Conservation (phyloP, 2,888 invertebrate genomes). For the Thumatha senex region DNA sequence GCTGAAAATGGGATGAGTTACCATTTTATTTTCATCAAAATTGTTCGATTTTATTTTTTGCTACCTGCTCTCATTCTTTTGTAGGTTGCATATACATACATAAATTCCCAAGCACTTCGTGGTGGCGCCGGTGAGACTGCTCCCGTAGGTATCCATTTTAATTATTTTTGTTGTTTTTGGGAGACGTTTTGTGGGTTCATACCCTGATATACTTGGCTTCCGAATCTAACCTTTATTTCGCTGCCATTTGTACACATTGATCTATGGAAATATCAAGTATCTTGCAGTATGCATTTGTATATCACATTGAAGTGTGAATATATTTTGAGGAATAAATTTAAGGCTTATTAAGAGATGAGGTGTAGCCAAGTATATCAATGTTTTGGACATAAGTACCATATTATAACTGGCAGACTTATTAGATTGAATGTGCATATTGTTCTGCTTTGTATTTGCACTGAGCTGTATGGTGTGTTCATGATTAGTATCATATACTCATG, state of each 20-base stretch:
- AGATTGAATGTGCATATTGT: constrained; percentile 16
- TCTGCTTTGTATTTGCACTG: constrained; percentile 33
- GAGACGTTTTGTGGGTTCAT: constrained; percentile 7
- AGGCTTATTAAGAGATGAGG: neutral
- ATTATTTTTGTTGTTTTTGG: constrained; percentile 40
- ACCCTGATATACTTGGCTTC: constrained; percentile 19
- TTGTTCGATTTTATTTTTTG: constrained; percentile 71
- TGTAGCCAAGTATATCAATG: neutral
- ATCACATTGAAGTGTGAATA: neutral
- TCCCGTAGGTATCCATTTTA: constrained; percentile 87
- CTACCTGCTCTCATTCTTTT: constrained; percentile 84
- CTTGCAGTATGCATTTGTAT: no score
- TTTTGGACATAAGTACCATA: neutral
- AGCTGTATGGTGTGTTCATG: constrained; percentile 9
- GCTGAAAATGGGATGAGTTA: constrained; percentile 34
- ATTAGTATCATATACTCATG: neutral
- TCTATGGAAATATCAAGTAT: neutral
- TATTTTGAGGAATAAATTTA: neutral
- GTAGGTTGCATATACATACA: constrained; percentile 85
- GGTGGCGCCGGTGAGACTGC: constrained; percentile 84
- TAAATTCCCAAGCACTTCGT: constrained; percentile 71
- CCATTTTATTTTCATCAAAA: constrained; percentile 26
- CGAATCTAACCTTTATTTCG: neutral
- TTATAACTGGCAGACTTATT: constrained; percentile 15
- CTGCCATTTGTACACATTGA: neutral